Evolutionary conservation across 1,140 invertebrate species (phyloP).

Genomic region (Macrotrachela quadricornifera): DNA sequence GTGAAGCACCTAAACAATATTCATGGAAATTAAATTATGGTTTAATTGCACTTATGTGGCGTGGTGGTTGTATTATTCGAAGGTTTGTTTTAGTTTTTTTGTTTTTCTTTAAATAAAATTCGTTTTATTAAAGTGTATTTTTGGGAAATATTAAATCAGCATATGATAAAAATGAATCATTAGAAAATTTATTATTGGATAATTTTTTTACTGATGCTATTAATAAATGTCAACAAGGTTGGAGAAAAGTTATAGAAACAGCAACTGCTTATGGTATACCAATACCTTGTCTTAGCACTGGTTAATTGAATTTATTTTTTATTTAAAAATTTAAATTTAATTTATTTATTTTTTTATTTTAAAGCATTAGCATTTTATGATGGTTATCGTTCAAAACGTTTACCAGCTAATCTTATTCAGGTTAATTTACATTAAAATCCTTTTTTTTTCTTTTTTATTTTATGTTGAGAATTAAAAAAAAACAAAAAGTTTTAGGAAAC

Average conservation of each 20-base stretch:
- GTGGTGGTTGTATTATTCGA: slow-evolving; percentile 94
- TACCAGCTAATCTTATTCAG: slow-evolving; percentile 79
- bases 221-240: slow-evolving; percentile 47
- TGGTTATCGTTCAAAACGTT: slow-evolving; percentile 54
- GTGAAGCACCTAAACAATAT: slow-evolving; percentile 70
- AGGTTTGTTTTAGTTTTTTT: slow-evolving; percentile 34
- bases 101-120: not conserved
- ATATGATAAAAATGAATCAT: slow-evolving; percentile 68
- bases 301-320: too few species aligned
- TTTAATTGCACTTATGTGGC: slow-evolving; percentile 95
- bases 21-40: slow-evolving; percentile 93
- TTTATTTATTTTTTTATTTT: too few species aligned
- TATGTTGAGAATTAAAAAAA: too few species aligned
- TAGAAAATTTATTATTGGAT: slow-evolving; percentile 75
- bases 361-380: slow-evolving; percentile 90
- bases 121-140: slow-evolving; percentile 45
- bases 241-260: slow-evolving; percentile 35
- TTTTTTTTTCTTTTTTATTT: too few species aligned
- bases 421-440: too few species aligned
- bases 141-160: slow-evolving; percentile 88
- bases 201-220: slow-evolving; percentile 77
- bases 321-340: too few species aligned
- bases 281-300: slow-evolving; percentile 62
- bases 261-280: slow-evolving; percentile 57
- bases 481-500: not conserved